phyloP scores from a whole-genome alignment of 2,888 invertebrate species.

The Cistogaster globosa region DNA sequence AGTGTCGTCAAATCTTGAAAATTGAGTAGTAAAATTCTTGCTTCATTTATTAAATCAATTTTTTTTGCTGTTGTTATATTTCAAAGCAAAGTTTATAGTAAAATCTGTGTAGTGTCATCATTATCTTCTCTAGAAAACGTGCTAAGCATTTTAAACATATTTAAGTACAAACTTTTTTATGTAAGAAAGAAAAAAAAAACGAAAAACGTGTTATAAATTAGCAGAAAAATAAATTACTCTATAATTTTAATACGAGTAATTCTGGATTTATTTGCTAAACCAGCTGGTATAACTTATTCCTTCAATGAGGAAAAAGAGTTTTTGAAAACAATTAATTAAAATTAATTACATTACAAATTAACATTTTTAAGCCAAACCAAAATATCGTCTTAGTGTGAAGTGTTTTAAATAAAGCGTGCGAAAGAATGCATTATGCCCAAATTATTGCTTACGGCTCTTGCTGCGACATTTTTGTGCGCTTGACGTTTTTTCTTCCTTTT shows the following conservation, averaged over 20 bases:
- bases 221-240: constrained; percentile 40
- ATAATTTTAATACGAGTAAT: neutral
- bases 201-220: constrained; percentile 66
- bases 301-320: too few relatives aligned
- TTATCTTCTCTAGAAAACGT: constrained; percentile 50
- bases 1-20: constrained; percentile 64
- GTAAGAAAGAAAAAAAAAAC: constrained; percentile 52
- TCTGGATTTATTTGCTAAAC: neutral
- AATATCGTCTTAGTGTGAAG: too few relatives aligned
- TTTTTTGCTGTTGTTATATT: constrained; percentile 26
- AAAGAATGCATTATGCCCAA: too few relatives aligned
- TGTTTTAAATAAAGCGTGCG: too few relatives aligned
- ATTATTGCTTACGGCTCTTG: too few relatives aligned
- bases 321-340: too few relatives aligned
- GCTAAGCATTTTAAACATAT: constrained; percentile 41
- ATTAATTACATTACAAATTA: too few relatives aligned
- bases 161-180: constrained; percentile 22
- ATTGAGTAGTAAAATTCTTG: constrained; percentile 51
- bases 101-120: constrained; percentile 69
- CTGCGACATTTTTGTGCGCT: too few relatives aligned
- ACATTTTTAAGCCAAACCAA: too few relatives aligned
- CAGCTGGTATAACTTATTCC: too few relatives aligned
- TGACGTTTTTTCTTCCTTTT: too few relatives aligned
- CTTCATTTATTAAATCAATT: constrained; percentile 48
- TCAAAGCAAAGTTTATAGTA: constrained; percentile 38